Evolutionary conservation across 1,140 invertebrate genomes (phyloP).

Genomic region (Scaptomyza hsui): DNA sequence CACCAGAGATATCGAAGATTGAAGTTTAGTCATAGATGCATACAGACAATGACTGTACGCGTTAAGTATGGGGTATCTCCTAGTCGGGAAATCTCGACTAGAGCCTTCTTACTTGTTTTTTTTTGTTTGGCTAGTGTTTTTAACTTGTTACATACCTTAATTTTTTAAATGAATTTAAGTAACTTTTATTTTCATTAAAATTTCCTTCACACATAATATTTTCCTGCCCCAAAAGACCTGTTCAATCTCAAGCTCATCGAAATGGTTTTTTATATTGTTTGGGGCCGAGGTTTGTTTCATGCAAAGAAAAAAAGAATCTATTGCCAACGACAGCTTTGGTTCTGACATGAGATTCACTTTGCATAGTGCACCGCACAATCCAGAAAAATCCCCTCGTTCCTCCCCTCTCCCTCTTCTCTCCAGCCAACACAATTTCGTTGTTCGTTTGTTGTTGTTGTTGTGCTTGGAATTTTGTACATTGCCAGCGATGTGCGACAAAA

Average conservation of each 20-base stretch:
- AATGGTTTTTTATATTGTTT: constrained; percentile 19
- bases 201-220: no score
- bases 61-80: no score
- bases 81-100: no score
- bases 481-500: constrained; percentile 62
- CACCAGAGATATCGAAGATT: no score
- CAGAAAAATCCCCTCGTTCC: background rate
- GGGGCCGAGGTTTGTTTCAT: background rate
- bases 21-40: no score
- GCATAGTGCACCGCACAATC: constrained; percentile 40
- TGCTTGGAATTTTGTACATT: constrained; percentile 50
- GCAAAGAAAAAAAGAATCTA: constrained; percentile 57
- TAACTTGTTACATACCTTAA: no score
- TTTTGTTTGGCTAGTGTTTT: no score
- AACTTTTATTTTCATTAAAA: no score
- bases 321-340: constrained; percentile 56
- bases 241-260: constrained; percentile 15
- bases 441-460: constrained; percentile 54
- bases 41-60: no score
- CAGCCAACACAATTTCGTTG: constrained; percentile 31
- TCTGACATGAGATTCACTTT: constrained; percentile 63
- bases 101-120: no score
- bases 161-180: no score
- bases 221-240: background rate
- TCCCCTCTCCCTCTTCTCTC: constrained; percentile 48